These are phyloP conservation scores for Epinotia ramella DNA, from an alignment of 2,888 invertebrate genomes.

Conservation along the genomic window DNA sequence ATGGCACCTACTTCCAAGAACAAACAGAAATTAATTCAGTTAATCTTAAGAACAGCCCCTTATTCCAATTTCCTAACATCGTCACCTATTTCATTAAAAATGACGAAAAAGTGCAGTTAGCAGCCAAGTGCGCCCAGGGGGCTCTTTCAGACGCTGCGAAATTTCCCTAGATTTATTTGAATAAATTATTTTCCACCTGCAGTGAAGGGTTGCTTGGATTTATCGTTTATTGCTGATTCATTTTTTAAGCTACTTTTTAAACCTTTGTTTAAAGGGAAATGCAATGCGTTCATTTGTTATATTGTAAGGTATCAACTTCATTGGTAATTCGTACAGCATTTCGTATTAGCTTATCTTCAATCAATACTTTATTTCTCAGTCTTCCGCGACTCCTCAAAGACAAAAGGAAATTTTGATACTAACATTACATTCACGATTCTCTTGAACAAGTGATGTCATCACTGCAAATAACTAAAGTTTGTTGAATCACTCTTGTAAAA, in stretches of 20 bases:
- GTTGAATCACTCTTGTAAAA: slow-evolving; percentile 75
- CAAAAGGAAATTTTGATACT: slow-evolving; percentile 44
- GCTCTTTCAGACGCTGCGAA: slow-evolving; percentile 67
- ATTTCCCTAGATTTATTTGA: slow-evolving; percentile 81
- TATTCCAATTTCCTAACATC: slow-evolving; percentile 51
- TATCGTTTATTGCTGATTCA: slow-evolving; percentile 62
- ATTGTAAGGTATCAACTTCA: slow-evolving; percentile 28
- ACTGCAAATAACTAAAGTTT: slow-evolving; percentile 67
- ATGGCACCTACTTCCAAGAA: neutral
- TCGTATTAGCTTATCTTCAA: slow-evolving; percentile 43
- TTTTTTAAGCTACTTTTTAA: slow-evolving; percentile 2
- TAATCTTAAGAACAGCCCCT: neutral
- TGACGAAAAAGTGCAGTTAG: slow-evolving; percentile 73
- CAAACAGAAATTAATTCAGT: neutral
- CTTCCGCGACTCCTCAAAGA: slow-evolving; percentile 45
- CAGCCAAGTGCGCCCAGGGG: slow-evolving; percentile 78
- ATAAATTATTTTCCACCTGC: slow-evolving; percentile 84
- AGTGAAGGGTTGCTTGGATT: slow-evolving; percentile 81
- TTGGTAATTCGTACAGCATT: slow-evolving; percentile 34
- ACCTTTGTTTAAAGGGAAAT: slow-evolving; percentile 12
- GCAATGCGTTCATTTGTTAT: neutral
- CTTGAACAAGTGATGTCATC: slow-evolving; percentile 72
- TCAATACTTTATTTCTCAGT: slow-evolving; percentile 33
- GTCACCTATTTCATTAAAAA: slow-evolving; percentile 71
- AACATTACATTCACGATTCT: slow-evolving; percentile 61